Evolutionary conservation across 2,888 invertebrate genomes (phyloP), one percentile per base, ranked within the genome.

Genomic region (Cerastis leucographa): DNA sequence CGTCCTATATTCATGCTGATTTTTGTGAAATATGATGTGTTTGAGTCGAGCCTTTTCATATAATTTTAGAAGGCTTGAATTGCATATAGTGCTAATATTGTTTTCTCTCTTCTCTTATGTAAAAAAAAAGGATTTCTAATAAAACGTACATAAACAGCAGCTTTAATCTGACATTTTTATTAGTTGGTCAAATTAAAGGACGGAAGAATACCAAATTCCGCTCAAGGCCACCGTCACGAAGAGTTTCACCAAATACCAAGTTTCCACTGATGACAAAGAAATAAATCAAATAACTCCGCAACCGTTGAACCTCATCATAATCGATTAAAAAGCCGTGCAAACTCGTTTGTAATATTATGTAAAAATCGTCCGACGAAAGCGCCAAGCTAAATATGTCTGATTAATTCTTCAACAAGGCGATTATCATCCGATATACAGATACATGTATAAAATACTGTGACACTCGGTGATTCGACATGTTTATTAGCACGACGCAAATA

Each of bases 401-500:
- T 90, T 91, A 89, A 92, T 92, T 90, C 83, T 84, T 85, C 85
- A 85, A 89, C 88, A 85, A 85, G 76, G 46, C 89, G 91, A 91
- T 93, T 91, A 92, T 90, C 88, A 89, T 89, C 85, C 85, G 86
- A 90, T 88, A 91, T 86, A 87, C 88, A 88, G 88, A 90, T 84
- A 49, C 89, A 89, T 87, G 85, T 87, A 87, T 87, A 87, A 85
- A 81, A 88, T 82, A 77, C 82, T 67, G 77, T 74, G 83, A 85
- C 83, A 85, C 69, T 81, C 72, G 62, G 70, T 85, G 86, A 89
- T 76, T 71, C 80, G 92, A 94, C 91, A 92, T 93, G 91, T 94
- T 93, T 94, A 94, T 94, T 94, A 92, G 89, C 83, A 86, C 87
- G 85, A 81, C 83, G 87, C 82, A 91, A 89, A 91, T 90, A 91